Conservation (phyloP, 2,113 vertebrate species). For the Ramphastos sulfuratus region DNA sequence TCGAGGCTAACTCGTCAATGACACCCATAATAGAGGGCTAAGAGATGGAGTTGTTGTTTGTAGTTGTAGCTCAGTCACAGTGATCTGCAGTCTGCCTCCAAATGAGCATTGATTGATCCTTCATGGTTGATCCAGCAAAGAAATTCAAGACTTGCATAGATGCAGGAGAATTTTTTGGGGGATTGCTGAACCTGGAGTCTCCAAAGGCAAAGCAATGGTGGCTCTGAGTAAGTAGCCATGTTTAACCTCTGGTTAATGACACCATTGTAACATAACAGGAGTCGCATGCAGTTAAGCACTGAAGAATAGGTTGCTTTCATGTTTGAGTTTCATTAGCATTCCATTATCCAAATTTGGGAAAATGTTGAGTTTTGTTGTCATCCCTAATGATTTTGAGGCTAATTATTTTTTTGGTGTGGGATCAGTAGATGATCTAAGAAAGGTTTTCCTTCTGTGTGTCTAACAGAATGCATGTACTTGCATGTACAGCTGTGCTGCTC, state of each 20-base stretch:
- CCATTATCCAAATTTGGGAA: neutral
- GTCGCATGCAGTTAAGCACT: neutral
- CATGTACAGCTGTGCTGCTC: neutral
- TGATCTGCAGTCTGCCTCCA: neutral
- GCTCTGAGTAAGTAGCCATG: neutral
- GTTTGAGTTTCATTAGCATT: neutral
- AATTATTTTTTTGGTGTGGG: neutral
- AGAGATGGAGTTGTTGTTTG: neutral
- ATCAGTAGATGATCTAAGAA: neutral
- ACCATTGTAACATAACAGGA: neutral
- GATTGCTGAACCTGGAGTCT: neutral
- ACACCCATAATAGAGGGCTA: neutral
- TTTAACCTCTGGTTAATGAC: neutral
- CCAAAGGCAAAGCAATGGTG: neutral
- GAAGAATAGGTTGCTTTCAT: neutral
- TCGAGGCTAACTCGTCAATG: neutral
- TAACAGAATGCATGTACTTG: fast-evolving
- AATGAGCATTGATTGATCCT: neutral
- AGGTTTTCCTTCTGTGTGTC: neutral
- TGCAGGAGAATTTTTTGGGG: neutral
- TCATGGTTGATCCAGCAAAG: neutral
- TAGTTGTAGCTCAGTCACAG: neutral
- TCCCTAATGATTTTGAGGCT: neutral
- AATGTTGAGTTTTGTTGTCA: neutral
- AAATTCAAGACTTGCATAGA: neutral